These are phyloP conservation scores for Plectrocnemia conspersa DNA, from an alignment of 1,140 invertebrate species.

Conservation along the genomic window DNA sequence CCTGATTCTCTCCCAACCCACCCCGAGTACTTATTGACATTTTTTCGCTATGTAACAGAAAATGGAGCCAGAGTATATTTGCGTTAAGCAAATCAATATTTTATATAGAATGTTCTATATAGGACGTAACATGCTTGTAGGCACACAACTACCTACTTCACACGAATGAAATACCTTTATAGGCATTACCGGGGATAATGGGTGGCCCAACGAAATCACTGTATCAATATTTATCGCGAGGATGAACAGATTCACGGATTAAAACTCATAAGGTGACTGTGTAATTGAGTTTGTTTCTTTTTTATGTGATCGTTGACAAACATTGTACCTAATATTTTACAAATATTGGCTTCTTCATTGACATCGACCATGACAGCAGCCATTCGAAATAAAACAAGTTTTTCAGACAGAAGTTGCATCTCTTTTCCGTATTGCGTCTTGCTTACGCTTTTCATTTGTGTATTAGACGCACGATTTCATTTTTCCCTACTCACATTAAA, in stretches of 20 bases:
- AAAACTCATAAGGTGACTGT: no score
- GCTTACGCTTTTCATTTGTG: no score
- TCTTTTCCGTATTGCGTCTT: no score
- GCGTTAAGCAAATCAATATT: constrained; percentile 36
- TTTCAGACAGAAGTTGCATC: no score
- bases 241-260: neutral
- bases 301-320: no score
- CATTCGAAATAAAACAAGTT: no score
- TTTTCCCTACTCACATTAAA: no score
- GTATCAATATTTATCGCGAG: constrained; percentile 11
- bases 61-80: constrained; percentile 37
- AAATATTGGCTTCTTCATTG: no score
- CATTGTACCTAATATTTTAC: no score
- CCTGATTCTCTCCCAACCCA: constrained; percentile 12
- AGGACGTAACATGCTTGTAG: constrained; percentile 20
- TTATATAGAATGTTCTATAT: constrained; percentile 32
- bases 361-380: no score
- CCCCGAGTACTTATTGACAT: constrained; percentile 34
- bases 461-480: no score
- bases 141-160: constrained; percentile 6
- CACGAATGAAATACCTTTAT: constrained; percentile 17
- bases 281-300: no score
- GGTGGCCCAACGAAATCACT: constrained; percentile 25
- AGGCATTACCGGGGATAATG: constrained; percentile 16
- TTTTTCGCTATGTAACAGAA: constrained; percentile 36